These are phyloP conservation scores for Choloepus hoffmanni DNA, from an alignment of 2,113 vertebrate species.

Conservation along the genomic window DNA sequence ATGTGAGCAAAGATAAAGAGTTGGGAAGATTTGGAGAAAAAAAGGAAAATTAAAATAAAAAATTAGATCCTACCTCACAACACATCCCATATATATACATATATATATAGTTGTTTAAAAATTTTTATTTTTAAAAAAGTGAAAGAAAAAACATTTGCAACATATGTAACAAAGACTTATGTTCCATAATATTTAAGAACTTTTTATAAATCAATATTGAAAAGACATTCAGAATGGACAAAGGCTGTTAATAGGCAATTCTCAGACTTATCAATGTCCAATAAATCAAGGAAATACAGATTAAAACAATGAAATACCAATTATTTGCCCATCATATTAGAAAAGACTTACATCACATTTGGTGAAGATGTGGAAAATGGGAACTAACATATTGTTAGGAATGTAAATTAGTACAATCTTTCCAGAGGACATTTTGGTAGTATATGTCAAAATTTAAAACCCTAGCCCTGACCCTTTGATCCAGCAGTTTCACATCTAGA, in stretches of 20 bases:
- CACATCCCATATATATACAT: neutral
- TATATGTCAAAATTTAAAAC: neutral
- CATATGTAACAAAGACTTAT: neutral
- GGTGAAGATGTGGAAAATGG: neutral
- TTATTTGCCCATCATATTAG: neutral
- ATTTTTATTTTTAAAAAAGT: neutral
- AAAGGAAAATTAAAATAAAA: neutral
- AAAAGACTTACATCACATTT: neutral
- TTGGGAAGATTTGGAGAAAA: neutral
- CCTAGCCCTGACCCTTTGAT: neutral
- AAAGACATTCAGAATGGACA: neutral
- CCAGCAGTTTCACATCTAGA: neutral
- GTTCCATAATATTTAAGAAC: neutral
- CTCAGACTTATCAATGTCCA: neutral
- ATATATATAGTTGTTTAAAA: no score
- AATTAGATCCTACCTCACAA: neutral
- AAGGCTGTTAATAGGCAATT: neutral
- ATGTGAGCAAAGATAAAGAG: neutral
- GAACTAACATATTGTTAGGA: neutral
- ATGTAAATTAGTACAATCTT: neutral
- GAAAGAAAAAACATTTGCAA: neutral
- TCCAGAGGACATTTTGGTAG: neutral
- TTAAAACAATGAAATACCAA: neutral
- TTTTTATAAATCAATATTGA: neutral
- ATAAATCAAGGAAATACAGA: neutral